Conservation (phyloP, 2,888 invertebrate genomes). For the Lagria hirta region DNA sequence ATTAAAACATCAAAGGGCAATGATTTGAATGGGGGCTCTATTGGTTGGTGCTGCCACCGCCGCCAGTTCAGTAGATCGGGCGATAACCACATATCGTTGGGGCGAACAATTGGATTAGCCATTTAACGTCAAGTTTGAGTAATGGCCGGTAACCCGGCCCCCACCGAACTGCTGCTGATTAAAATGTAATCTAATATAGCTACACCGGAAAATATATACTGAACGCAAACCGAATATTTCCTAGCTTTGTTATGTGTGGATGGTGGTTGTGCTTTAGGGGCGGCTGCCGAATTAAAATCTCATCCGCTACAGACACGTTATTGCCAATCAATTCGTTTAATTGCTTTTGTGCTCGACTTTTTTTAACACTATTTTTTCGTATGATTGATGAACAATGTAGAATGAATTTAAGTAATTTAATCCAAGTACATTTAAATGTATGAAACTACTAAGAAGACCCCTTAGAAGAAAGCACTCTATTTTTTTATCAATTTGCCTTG, state of each 20-base stretch:
- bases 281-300: constrained; percentile 47
- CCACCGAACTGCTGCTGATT: constrained; percentile 53
- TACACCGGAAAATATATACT: constrained; percentile 50
- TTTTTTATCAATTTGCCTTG: too few species aligned
- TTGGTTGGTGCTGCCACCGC: constrained; percentile 30
- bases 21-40: constrained; percentile 27
- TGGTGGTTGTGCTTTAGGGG: constrained; percentile 3
- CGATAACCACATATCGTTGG: constrained; percentile 54
- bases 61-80: constrained; percentile 45
- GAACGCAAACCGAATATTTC: constrained; percentile 46
- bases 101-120: constrained; percentile 56
- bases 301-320: constrained; percentile 33
- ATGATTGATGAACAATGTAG: background rate
- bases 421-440: too few species aligned
- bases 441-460: too few species aligned
- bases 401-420: too few species aligned
- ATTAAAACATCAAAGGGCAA: constrained; percentile 45
- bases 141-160: constrained; percentile 54
- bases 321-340: constrained; percentile 20
- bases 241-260: constrained; percentile 35
- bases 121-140: constrained; percentile 57
- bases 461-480: too few species aligned
- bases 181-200: constrained; percentile 59
- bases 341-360: constrained; percentile 3
- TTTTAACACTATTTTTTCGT: constrained; percentile 2